These are phyloP conservation scores for Ceryle rudis DNA, from an alignment of 2,797 vertebrate genomes.

Conservation along the genomic window DNA sequence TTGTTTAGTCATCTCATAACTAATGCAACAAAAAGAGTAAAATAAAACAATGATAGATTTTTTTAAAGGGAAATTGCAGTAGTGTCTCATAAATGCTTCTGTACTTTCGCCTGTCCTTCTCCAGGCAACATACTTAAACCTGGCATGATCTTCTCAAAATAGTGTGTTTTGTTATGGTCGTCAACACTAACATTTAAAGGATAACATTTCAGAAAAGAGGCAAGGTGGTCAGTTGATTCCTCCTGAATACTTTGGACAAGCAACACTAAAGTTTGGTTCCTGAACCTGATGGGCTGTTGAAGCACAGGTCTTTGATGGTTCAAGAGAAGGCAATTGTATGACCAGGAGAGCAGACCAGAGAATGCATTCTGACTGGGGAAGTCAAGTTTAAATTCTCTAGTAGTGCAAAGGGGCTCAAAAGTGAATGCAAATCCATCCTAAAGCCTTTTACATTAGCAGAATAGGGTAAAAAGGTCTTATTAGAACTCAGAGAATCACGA, in stretches of 20 bases:
- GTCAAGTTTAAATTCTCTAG: not conserved
- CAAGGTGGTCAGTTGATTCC: not conserved
- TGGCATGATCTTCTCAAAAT: not conserved
- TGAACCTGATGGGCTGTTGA: not conserved
- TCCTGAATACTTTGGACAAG: not conserved
- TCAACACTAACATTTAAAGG: not conserved
- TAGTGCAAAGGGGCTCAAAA: not conserved
- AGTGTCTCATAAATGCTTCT: not conserved
- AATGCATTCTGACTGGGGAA: not conserved
- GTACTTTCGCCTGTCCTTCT: not conserved
- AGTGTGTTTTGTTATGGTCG: not conserved
- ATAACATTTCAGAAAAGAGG: not conserved
- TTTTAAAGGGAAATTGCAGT: not conserved
- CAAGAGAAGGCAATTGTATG: not conserved
- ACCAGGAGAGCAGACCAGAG: not conserved
- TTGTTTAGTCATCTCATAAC: constrained; percentile 13
- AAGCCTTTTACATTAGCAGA: not conserved
- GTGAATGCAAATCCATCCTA: not conserved
- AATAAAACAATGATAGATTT: not conserved
- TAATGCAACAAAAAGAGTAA: constrained; percentile 4
- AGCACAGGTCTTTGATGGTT: not conserved
- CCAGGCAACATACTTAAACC: not conserved
- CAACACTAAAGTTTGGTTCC: not conserved
- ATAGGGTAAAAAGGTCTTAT: not conserved
- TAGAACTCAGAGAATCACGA: not conserved